Evolutionary conservation across 2,888 invertebrate species (phyloP).

Genomic region (Neoitamus cyanurus): DNA sequence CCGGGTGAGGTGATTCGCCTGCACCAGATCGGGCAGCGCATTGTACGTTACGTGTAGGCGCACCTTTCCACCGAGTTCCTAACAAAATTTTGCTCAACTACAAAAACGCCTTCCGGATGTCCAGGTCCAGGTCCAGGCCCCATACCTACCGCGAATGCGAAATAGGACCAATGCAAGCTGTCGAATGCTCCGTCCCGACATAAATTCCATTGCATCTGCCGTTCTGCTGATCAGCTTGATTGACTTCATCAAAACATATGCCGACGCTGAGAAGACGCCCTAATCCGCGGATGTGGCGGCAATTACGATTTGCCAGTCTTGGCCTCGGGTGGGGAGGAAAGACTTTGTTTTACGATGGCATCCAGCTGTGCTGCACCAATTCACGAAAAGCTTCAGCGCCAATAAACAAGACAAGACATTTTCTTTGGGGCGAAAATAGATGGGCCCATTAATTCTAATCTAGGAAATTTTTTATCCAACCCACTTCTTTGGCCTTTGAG

Average conservation of each 20-base stretch:
- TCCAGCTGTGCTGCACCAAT: not conserved
- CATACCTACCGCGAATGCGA: not conserved
- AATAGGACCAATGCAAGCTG: not conserved
- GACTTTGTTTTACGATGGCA: not conserved
- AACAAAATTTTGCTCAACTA: not conserved
- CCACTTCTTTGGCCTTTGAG: not conserved
- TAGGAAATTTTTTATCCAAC: not conserved
- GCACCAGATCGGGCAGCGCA: not conserved
- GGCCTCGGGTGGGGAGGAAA: not conserved
- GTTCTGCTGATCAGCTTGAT: not conserved
- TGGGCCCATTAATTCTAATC: not conserved
- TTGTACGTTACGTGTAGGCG: not conserved
- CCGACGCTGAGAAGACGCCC: not conserved
- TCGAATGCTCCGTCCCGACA: not conserved
- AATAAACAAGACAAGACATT: not conserved
- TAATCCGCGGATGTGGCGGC: not conserved
- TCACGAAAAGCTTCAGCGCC: not conserved
- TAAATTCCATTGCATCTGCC: not conserved
- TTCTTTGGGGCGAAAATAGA: not conserved
- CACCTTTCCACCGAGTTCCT: not conserved
- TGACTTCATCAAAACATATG: not conserved
- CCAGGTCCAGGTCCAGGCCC: not conserved
- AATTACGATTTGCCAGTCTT: not conserved
- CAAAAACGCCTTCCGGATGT: not conserved
- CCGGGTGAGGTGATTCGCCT: not conserved